Evolutionary conservation across 2,888 invertebrate species (phyloP), one percentile per base, ranked within the genome.

Genomic region (Myopa tessellatipennis): DNA sequence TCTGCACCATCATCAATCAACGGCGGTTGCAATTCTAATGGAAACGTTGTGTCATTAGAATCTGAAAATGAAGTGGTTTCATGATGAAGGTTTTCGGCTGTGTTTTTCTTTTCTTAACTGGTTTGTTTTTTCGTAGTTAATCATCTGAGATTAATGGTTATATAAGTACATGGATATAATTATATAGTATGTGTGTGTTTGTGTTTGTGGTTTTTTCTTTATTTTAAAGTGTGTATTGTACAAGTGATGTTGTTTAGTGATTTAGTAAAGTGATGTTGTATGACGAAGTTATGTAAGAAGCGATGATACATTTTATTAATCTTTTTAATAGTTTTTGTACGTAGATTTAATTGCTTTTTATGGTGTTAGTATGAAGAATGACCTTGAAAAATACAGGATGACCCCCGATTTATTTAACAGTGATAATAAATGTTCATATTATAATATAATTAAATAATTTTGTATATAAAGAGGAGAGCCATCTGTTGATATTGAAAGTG

Each of bases 1-100:
- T 45, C 45, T 78, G 79, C 81, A 74, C 78, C 80, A n/a, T 72
- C 80, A 40, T 75, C 78, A n/a, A 84, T 76, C 81, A 86, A 81
- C 77, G 88, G 87, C 77, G 88, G 87, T 82, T 88, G 88, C 77
- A 87, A 84, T 82, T 88, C 86, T 86, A 86, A 86, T 83, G 88
- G 83, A 80, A 88, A 87, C 83, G 88, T 85, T 82, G 88, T 84
- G 83, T 85, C 86, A 83, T 86, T 85, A 82, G 85, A 85, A 85
- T 88, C 88, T 88, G 88, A 85, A 85, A 84, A 81, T 82, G 81
- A 82, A 83, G 82, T 75, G 71, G 69, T 80, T 74, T 77, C 58
- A 76, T 79, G 65, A 65, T 65, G 36, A 10, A 16, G 34, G 14
- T 65, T 38, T 4, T 65, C 14, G 7, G 34, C 38, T 65, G 1